Evolutionary conservation across 2,888 invertebrate genomes (phyloP).

Genomic region (Cephus spinipes): DNA sequence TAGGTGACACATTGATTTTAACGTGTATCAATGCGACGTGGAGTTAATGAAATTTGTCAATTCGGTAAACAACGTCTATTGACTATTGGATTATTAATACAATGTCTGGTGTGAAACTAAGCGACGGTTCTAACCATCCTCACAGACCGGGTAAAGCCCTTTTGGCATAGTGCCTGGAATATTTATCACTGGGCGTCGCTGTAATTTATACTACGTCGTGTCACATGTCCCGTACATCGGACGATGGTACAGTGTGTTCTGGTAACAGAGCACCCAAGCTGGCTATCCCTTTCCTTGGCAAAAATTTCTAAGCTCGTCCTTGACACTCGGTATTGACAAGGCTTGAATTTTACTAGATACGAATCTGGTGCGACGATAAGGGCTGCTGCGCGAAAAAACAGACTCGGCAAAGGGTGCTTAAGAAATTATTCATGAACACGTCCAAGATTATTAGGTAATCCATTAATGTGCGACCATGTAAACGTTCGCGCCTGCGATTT

Average conservation of each 20-base stretch:
- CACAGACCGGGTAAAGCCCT: neutral
- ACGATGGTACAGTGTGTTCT: too few relatives aligned
- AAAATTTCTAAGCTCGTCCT: too few relatives aligned
- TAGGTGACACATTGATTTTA: too few relatives aligned
- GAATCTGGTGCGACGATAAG: too few relatives aligned
- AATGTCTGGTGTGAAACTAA: neutral
- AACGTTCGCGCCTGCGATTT: slow-evolving; percentile 13
- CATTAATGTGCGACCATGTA: slow-evolving; percentile 36
- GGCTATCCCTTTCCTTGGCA: too few relatives aligned
- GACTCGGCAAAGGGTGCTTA: neutral
- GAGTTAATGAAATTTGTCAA: too few relatives aligned
- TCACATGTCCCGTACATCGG: neutral
- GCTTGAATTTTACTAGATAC: too few relatives aligned
- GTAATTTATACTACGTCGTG: neutral
- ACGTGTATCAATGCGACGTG: too few relatives aligned
- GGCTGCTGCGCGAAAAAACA: too few relatives aligned
- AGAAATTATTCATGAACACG: slow-evolving; percentile 47
- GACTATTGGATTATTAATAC: neutral
- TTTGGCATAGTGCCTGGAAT: neutral
- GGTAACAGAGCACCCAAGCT: too few relatives aligned
- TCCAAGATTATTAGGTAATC: slow-evolving; percentile 43
- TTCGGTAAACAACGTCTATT: neutral
- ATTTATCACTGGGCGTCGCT: slow-evolving; percentile 1
- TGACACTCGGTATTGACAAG: too few relatives aligned
- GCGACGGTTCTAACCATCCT: neutral